phyloP scores from a whole-genome alignment of 1,140 invertebrate genomes.

The Pissodes strobi region DNA sequence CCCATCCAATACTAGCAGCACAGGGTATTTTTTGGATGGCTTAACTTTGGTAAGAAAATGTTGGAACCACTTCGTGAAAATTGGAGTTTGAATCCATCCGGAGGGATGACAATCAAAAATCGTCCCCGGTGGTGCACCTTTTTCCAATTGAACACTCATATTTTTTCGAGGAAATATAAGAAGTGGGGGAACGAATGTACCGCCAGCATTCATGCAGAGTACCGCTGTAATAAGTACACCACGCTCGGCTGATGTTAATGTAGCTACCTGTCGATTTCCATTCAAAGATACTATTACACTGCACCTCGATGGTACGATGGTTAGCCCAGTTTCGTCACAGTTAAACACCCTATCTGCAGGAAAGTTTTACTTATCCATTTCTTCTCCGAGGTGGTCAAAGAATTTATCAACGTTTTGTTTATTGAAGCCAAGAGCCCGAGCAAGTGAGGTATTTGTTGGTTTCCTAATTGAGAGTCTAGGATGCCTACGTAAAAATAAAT shows the following conservation, averaged over 20 bases:
- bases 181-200: slow-evolving; percentile 51
- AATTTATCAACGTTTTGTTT: slow-evolving; percentile 16
- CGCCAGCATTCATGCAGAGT: slow-evolving; percentile 47
- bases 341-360: slow-evolving; percentile 50
- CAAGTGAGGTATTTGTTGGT: slow-evolving; percentile 24
- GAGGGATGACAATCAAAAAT: slow-evolving; percentile 46
- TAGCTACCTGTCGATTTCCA: slow-evolving; percentile 50
- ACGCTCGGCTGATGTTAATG: too few relatives aligned
- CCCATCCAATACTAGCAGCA: slow-evolving; percentile 50
- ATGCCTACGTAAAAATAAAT: background rate
- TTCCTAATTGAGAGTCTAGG: background rate
- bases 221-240: slow-evolving; percentile 41
- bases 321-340: slow-evolving; percentile 52
- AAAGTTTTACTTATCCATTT: slow-evolving; percentile 34
- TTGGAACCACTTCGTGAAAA: slow-evolving; percentile 48
- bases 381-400: slow-evolving; percentile 24
- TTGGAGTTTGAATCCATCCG: slow-evolving; percentile 42
- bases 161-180: slow-evolving; percentile 53
- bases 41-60: slow-evolving; percentile 45
- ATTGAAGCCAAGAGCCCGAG: slow-evolving; percentile 1
- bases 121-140: slow-evolving; percentile 48
- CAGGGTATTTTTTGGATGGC: slow-evolving; percentile 39
- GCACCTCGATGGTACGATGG: slow-evolving; percentile 48
- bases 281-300: slow-evolving; percentile 42
- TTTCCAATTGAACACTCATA: slow-evolving; percentile 46